A percentile compares a stretch with the other conserved stretches of the same genome.
Evolutionary conservation across 2,113 vertebrate species (phyloP).

Genomic region (Hemiprocne comata): DNA sequence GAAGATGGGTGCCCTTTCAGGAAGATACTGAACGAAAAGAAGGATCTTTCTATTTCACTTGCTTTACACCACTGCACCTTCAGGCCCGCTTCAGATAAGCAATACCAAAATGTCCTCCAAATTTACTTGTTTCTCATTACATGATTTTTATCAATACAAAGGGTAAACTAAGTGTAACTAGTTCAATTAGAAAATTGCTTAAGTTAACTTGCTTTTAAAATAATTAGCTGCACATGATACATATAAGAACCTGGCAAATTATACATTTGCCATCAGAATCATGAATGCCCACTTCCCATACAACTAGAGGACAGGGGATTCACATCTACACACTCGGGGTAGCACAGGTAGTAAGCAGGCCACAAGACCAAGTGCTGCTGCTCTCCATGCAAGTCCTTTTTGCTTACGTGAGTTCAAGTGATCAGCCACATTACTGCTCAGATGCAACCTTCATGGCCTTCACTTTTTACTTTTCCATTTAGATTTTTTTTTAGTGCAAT

Average conservation of each 20-base stretch:
- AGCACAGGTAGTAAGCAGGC: background rate
- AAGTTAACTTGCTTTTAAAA: background rate
- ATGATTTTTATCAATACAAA: background rate
- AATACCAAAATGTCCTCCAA: background rate
- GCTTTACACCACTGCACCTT: background rate
- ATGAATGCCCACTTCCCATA: background rate
- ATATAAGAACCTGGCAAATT: background rate
- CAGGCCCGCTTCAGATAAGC: background rate
- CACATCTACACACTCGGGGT: rapidly evolving
- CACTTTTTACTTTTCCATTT: background rate
- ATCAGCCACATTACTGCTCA: background rate
- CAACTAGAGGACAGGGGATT: background rate
- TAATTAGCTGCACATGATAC: background rate
- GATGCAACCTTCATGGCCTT: background rate
- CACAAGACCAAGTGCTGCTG: background rate
- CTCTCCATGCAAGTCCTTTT: background rate
- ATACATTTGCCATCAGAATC: background rate
- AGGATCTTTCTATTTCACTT: background rate
- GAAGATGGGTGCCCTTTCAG: background rate
- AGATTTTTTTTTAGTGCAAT: background rate
- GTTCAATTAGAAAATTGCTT: background rate
- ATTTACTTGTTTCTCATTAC: background rate
- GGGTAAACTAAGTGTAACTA: background rate
- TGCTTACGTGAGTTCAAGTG: background rate
- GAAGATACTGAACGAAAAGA: background rate